These are phyloP conservation scores for Aepyceros melampus DNA, from an alignment of 2,113 vertebrate species.

Conservation along the genomic window DNA sequence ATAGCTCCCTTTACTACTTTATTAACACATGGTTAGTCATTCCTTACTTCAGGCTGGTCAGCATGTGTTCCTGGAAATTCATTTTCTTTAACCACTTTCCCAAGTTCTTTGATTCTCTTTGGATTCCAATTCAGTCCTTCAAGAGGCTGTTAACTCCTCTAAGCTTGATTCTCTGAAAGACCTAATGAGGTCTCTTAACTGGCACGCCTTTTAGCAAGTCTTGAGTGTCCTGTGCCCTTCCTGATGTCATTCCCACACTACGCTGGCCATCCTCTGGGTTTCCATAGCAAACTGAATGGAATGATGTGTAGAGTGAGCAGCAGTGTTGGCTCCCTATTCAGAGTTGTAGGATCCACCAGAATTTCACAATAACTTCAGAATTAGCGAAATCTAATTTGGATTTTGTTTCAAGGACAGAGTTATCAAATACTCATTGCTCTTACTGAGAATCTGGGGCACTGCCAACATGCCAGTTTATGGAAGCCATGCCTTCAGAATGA, in stretches of 20 bases:
- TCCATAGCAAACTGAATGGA: not conserved
- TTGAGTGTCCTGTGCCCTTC: not conserved
- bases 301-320: not conserved
- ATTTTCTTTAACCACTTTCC: constrained; percentile 27
- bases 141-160: not conserved
- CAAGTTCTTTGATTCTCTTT: constrained; percentile 20
- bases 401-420: not conserved
- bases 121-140: not conserved
- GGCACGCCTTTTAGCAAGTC: not conserved
- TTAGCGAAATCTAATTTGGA: not conserved
- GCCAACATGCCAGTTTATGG: not conserved
- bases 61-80: constrained; percentile 30
- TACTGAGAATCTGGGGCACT: not conserved
- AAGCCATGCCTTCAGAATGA: not conserved
- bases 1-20: not conserved
- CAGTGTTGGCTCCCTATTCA: not conserved
- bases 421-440: not conserved
- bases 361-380: not conserved
- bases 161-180: not conserved
- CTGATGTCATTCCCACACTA: not conserved
- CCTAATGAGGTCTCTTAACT: not conserved
- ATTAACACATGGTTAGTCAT: not conserved
- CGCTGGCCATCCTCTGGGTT: not conserved
- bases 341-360: not conserved
- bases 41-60: constrained; percentile 3